A percentile compares a stretch with the other conserved stretches of the same genome.
These are phyloP conservation scores for Eleginops maclovinus DNA, from an alignment of 2,113 vertebrate genomes.

Conservation along the genomic window DNA sequence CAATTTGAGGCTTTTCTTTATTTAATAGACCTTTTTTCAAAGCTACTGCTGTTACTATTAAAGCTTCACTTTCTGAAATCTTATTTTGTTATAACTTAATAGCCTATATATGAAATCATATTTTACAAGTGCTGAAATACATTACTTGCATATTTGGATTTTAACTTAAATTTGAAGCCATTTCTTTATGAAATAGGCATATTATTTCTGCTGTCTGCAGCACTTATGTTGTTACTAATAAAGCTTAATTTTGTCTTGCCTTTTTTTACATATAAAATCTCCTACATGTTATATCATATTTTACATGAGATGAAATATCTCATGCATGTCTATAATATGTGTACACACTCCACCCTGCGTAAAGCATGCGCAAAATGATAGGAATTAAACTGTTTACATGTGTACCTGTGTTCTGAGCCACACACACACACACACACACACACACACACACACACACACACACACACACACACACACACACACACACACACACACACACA, in stretches of 20 bases:
- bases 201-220: too few relatives aligned
- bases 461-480: constrained; percentile 34
- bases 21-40: neutral
- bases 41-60: too few relatives aligned
- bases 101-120: neutral
- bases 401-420: constrained; percentile 23
- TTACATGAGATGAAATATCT: neutral
- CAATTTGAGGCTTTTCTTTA: too few relatives aligned
- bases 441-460: constrained; percentile 28
- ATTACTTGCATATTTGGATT: too few relatives aligned
- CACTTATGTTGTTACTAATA: too few relatives aligned
- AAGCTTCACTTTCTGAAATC: neutral
- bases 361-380: constrained; percentile 2
- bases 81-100: too few relatives aligned
- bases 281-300: neutral
- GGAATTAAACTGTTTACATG: constrained; percentile 33
- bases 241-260: neutral
- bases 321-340: too few relatives aligned
- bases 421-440: constrained; percentile 35
- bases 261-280: too few relatives aligned
- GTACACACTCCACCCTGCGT: neutral
- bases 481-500: constrained; percentile 12
- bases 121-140: neutral
- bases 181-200: neutral
- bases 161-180: too few relatives aligned